Base-by-base conservation (phyloP, 1,140 invertebrate species). In the Rhagoletis pomonella region DNA sequence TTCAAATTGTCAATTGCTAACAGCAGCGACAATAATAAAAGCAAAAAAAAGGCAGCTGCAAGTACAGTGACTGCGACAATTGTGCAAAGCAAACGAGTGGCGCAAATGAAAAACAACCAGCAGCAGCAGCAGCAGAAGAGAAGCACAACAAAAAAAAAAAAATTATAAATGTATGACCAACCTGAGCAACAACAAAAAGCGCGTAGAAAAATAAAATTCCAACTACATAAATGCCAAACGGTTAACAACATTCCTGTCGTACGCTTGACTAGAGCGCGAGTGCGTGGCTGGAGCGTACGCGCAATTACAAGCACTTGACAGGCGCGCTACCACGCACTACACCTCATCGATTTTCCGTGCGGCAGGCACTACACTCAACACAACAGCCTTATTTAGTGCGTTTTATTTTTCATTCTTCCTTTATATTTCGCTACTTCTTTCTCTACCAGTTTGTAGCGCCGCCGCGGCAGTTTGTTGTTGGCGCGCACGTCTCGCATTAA, bases 401-500 rank as follows among this genome's bases (percentile, higher is more conserved):
- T 81, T 50, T 55, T 81, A 55, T 55, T 19, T 0, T 62, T 17
- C 4, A 10, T 62, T 62, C 17, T 62, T 55, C 17, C 0, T 19
- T 55, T 55, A 19, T 29, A 55, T 44, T 55, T 19, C n/a, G n/a
- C n/a, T 81, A 0, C 44, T 5, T 12, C n/a, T n/a, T 81, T n/a
- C 50, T n/a, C 55, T 81, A n/a, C 29, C 29, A 29, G 47, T 81
- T 47, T 19, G 44, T 4, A 29, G n/a, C 44, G 29, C 69, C 44
- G 12, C 29, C 29, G 29, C 29, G 29, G 29, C 29, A 29, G 29
- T 29, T 29, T 29, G 29, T 50, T 73, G 69, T 73, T 73, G 69
- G 39, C 73, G 47, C 44, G 73, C 73, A 81, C 73, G 73, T 81
- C 73, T 55, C 73, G 50, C 73, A 81, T 81, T 81, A 81, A 81